Conservation (phyloP, 2,888 invertebrate species). For the Torymus texanus region DNA sequence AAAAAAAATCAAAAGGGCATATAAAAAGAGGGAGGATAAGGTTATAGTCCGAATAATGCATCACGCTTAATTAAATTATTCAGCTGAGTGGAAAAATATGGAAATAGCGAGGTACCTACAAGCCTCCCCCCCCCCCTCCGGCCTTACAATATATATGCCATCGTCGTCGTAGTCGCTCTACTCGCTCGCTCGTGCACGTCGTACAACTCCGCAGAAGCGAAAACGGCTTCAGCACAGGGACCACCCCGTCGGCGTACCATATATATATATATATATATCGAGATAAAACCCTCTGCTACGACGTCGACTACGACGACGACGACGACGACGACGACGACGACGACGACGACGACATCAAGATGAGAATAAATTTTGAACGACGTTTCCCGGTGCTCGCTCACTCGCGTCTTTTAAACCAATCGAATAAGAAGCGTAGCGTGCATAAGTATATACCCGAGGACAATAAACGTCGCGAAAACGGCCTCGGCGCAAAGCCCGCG, state of each 20-base stretch:
- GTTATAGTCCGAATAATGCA: neutral
- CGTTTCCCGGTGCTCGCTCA: neutral
- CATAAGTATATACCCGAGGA: slow-evolving; percentile 17
- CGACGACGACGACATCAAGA: neutral
- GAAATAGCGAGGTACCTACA: neutral
- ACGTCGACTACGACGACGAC: too few relatives aligned
- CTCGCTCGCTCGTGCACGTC: too few relatives aligned
- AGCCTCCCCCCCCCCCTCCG: too few relatives aligned
- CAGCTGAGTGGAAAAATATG: neutral
- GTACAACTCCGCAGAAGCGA: too few relatives aligned
- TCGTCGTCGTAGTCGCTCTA: too few relatives aligned
- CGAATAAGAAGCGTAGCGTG: slow-evolving; percentile 18
- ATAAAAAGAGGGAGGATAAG: neutral
- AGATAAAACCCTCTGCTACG: too few relatives aligned
- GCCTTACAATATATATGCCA: too few relatives aligned
- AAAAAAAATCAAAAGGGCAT: neutral
- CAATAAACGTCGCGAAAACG: slow-evolving; percentile 34
- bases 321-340: too few relatives aligned
- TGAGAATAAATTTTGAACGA: slow-evolving; percentile 17
- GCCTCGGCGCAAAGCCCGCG: neutral
- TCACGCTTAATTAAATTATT: neutral
- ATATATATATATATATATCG: too few relatives aligned
- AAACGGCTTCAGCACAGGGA: too few relatives aligned
- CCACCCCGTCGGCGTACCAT: too few relatives aligned
- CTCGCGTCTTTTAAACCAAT: slow-evolving; percentile 12